Conservation (phyloP, 1,140 invertebrate genomes). For the Mizuhopecten yessoensis region DNA sequence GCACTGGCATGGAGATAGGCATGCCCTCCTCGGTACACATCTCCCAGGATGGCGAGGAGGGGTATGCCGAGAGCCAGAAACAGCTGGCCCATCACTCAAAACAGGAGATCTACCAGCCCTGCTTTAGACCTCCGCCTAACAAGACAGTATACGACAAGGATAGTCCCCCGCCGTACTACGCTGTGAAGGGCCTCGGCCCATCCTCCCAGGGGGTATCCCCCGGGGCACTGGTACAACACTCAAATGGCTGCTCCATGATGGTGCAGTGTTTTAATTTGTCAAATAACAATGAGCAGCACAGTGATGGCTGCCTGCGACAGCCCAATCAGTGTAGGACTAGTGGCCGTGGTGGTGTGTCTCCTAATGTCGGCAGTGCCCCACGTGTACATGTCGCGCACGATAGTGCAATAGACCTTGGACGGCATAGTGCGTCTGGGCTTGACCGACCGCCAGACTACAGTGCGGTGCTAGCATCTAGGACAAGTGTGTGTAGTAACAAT, state of each 20-base stretch:
- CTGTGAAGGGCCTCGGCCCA: slow-evolving; percentile 74
- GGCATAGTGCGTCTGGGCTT: slow-evolving; percentile 36
- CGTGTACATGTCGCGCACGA: not conserved
- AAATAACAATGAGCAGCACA: slow-evolving; percentile 49
- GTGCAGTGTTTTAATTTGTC: slow-evolving; percentile 64
- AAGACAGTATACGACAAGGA: slow-evolving; percentile 88
- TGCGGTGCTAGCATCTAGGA: slow-evolving; percentile 31
- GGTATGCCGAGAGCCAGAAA: slow-evolving; percentile 86
- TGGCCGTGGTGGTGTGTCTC: not conserved
- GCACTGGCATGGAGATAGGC: slow-evolving; percentile 87
- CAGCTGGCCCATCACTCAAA: slow-evolving; percentile 87
- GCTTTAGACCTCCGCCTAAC: slow-evolving; percentile 89
- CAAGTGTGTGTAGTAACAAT: slow-evolving; percentile 23
- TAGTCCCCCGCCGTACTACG: slow-evolving; percentile 87
- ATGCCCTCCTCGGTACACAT: slow-evolving; percentile 88
- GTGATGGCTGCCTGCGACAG: slow-evolving; percentile 9
- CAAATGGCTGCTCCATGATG: slow-evolving; percentile 59
- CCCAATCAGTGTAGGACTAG: slow-evolving; percentile 7
- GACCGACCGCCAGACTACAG: slow-evolving; percentile 21
- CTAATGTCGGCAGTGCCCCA: not conserved
- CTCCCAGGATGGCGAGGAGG: slow-evolving; percentile 88
- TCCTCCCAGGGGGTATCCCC: slow-evolving; percentile 53
- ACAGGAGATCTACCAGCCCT: slow-evolving; percentile 89
- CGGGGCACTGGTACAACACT: slow-evolving; percentile 46
- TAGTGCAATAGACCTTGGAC: slow-evolving; percentile 26